Evolutionary conservation across 2,113 vertebrate genomes (phyloP), one percentile per base, ranked within the genome.

Genomic region (Alexandromys fortis): DNA sequence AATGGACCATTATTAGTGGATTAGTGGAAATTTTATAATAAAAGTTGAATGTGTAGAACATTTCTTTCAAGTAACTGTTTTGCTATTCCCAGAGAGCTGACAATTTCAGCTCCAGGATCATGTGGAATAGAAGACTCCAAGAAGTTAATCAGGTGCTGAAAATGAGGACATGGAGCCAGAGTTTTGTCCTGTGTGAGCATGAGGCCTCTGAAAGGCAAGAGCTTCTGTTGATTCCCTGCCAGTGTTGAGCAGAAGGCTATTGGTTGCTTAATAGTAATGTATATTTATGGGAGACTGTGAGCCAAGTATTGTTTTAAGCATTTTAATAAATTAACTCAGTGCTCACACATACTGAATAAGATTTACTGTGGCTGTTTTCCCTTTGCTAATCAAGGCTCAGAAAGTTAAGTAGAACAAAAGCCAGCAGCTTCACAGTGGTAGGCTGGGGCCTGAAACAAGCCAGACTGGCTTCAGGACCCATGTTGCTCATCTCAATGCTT

Each of bases 251-350:
- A 68, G 28, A 38, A 42, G 5, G 14, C 22, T 94, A 8, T 16
- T 35, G 65, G 17, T 30, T 78, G 52, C 45, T 88, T 89, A 73
- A 73, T 55, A 55, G 22, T 61, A 67, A n/a, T 42, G 58, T 13
- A 47, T 81, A 42, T 86, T 93, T 79, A 81, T 10, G 0, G n/a
- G 65, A 21, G 42, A 9, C 19, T 70, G 14, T 58, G 24, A n/a
- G 4, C 3, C 45, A 72, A 38, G 1, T 26, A 65, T 47, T 72
- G 7, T 94, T 88, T 52, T 88, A 76, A 86, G 13, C 26, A 42
- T 58, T 52, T 96, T 95, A 47, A 81, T 22, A 5, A 87, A 90
- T 95, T 70, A 68, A 85, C 16, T 92, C 35, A 94, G 68, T 78
- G n/a, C 3, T 87, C n/a, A 72, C 13, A 58, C 30, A 12, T 6